phyloP scores from a whole-genome alignment of 2,888 invertebrate species.

The Cantharis nigra region DNA sequence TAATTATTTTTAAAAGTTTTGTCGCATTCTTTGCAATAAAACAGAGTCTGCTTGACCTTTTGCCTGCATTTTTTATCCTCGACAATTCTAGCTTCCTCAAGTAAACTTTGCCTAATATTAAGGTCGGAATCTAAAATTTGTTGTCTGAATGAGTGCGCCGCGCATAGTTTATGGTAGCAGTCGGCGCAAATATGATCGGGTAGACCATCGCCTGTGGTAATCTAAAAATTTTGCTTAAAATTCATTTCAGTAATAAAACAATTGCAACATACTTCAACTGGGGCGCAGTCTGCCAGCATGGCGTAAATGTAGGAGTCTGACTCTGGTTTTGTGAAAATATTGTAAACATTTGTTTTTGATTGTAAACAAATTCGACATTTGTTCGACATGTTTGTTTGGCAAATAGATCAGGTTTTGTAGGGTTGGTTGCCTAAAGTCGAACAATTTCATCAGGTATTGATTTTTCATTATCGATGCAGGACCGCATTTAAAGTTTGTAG shows the following conservation, averaged over 20 bases:
- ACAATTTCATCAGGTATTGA: not conserved
- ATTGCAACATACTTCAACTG: not conserved
- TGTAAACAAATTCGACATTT: not conserved
- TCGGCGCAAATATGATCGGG: slow-evolving; percentile 11
- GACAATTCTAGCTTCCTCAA: not conserved
- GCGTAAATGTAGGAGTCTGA: not conserved
- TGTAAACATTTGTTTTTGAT: not conserved
- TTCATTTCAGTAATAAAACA: not conserved
- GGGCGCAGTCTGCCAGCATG: not conserved
- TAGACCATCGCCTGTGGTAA: slow-evolving; percentile 7
- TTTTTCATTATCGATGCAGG: not conserved
- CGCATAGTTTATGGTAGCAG: slow-evolving; percentile 7
- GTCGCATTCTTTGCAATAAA: slow-evolving; percentile 19
- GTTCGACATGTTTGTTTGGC: not conserved
- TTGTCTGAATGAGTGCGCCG: slow-evolving; percentile 2
- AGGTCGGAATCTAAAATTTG: slow-evolving; percentile 19
- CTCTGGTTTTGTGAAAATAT: not conserved
- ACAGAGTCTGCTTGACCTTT: not conserved
- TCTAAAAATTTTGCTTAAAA: not conserved
- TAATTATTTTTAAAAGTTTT: slow-evolving; percentile 19
- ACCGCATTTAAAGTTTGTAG: not conserved
- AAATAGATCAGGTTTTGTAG: not conserved
- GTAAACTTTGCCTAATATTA: not conserved
- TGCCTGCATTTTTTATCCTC: not conserved
- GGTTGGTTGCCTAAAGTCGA: not conserved